Percentiles rank a stretch among this genome's conserved stretches.
phyloP scores from a whole-genome alignment of 2,113 vertebrate species.

The Chaetorhynchus papuensis region DNA sequence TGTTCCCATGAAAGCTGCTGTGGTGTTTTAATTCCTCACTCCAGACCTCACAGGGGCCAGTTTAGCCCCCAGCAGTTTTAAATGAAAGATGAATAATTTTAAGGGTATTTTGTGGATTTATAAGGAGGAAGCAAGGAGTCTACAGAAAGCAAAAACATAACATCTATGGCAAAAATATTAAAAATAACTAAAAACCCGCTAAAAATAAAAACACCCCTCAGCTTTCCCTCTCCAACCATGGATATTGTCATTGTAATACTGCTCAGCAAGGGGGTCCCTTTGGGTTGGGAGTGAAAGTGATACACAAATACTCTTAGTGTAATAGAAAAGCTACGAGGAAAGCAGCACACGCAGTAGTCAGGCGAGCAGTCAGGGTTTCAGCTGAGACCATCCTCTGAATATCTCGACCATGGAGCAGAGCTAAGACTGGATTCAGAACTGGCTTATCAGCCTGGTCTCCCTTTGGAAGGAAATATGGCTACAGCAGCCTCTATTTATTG shows the following conservation, averaged over 20 bases:
- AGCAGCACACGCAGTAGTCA: neutral
- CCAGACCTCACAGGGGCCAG: accelerated
- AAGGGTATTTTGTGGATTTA: neutral
- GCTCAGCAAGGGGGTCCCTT: neutral
- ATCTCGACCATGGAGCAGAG: neutral
- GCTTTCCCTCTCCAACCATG: neutral
- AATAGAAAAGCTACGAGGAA: neutral
- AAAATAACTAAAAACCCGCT: neutral
- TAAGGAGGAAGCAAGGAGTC: neutral
- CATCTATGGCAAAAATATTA: neutral
- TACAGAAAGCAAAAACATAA: neutral
- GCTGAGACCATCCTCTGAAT: neutral
- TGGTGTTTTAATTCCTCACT: neutral
- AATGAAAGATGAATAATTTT: neutral
- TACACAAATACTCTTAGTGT: neutral
- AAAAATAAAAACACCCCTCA: neutral
- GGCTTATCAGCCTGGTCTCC: neutral
- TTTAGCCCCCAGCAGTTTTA: neutral
- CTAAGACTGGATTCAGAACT: neutral
- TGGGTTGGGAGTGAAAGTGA: neutral
- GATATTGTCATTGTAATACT: neutral
- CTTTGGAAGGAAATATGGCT: conserved; percentile 8
- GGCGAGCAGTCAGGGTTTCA: neutral
- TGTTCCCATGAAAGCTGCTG: neutral
- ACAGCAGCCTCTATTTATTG: conserved; percentile 43